Evolutionary conservation across 2,113 vertebrate species (phyloP).

Genomic region (Dicaeum eximium): DNA sequence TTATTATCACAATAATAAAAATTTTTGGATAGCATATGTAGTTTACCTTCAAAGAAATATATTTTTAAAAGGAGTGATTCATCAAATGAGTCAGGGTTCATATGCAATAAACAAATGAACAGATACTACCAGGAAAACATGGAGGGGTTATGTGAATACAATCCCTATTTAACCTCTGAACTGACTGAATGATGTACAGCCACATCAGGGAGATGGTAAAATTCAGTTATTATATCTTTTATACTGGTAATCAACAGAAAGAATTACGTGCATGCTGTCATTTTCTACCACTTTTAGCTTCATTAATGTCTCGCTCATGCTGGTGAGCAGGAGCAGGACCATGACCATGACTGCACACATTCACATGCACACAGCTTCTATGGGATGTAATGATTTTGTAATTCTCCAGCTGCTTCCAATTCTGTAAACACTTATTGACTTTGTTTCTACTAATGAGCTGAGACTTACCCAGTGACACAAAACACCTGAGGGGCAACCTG

Average conservation of each 20-base stretch:
- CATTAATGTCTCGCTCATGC: neutral
- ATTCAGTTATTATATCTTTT: neutral
- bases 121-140: neutral
- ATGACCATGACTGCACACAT: neutral
- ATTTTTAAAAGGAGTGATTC: neutral
- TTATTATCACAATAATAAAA: neutral
- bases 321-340: neutral
- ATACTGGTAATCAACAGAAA: neutral
- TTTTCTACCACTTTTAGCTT: neutral
- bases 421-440: constrained; percentile 45
- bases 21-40: neutral
- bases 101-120: neutral
- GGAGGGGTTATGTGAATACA: neutral
- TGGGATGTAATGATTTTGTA: neutral
- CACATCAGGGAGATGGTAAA: neutral
- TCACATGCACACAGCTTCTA: neutral
- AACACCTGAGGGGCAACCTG: constrained; percentile 38
- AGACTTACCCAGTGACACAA: constrained; percentile 22
- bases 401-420: constrained; percentile 18
- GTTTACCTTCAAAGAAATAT: neutral
- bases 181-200: neutral
- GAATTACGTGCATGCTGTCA: neutral
- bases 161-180: neutral
- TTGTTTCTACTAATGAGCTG: constrained; percentile 51
- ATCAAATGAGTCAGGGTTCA: neutral